Conservation (phyloP, 2,797 vertebrate species). For the Oreonectes daqikongensis region DNA sequence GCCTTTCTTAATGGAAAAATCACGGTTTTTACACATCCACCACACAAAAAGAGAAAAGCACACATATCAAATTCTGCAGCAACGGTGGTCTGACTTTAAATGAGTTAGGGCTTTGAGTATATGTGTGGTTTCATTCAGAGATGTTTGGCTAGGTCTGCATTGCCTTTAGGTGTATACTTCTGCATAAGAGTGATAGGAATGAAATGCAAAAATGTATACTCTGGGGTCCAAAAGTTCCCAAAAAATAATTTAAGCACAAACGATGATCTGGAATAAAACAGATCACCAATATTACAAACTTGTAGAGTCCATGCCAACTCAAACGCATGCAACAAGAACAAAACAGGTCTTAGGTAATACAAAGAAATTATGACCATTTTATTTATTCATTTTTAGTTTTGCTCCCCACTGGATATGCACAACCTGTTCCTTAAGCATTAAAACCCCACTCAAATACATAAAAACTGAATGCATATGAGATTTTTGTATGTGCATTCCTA, state of each 20-base stretch:
- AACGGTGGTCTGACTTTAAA: constrained; percentile 3
- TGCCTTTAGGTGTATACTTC: constrained; percentile 5
- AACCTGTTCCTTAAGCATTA: neutral
- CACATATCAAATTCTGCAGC: neutral
- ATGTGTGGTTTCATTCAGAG: constrained; percentile 6
- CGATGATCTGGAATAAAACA: neutral
- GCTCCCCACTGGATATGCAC: neutral
- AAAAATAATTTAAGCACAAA: neutral
- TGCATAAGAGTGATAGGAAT: constrained; percentile 5
- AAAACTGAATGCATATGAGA: neutral
- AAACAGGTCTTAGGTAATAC: neutral
- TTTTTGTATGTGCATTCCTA: constrained; percentile 54
- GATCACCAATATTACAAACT: neutral
- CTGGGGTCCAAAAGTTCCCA: neutral
- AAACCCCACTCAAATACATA: neutral
- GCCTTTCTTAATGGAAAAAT: neutral
- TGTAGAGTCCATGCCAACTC: neutral
- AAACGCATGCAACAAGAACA: neutral
- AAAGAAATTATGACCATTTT: neutral
- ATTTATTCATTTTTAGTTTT: neutral
- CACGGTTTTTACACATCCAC: neutral
- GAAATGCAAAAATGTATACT: constrained; percentile 13
- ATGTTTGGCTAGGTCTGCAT: neutral
- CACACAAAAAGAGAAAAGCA: neutral
- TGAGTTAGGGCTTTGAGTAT: constrained; percentile 9